Evolutionary conservation across 1,140 invertebrate species (phyloP), one percentile per base, ranked within the genome.

Genomic region (Steinernema feltiae): DNA sequence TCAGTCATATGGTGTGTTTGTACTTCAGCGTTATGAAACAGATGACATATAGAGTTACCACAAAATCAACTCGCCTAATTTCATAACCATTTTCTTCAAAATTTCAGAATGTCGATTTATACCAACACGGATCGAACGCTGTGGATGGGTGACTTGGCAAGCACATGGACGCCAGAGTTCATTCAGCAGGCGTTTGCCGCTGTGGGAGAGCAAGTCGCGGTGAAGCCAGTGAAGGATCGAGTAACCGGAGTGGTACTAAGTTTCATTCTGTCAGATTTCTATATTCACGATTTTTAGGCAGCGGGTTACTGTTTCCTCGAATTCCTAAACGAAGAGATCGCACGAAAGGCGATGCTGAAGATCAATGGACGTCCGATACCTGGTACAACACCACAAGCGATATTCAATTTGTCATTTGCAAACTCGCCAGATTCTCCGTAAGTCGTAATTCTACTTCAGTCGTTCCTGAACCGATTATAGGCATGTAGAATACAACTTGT

Each of bases 391-490:
- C 74, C 75, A n/a, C 35, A 46, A 41, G 35, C 63, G 17, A 76
- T 79, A 24, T 84, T 83, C 72, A 82, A 85, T 63, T 74, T 84
- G 46, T 82, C 81, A n/a, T 84, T 84, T 76, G 83, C 83, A 1
- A 84, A 84, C 70, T 79, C 81, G 17, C 83, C 83, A 17, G 72
- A 80, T 63, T 75, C 73, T 32, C 69, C 73, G 48, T 78, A 71
- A 69, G 70, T 72, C 69, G 21, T 15, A 71, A 35, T 1, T 46
- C 69, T 18, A 24, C 2, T n/a, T 70, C 17, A 0, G 32, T 1
- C 21, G 29, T n/a, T 24, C 32, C 32, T 41, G 74, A 29, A 72
- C 69, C 31, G 71, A 30, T 70, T 76, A 72, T 72, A 81, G 80
- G 32, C 71, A 79, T 17, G 69, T 69, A 0, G 83, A 84, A 73